Percentiles rank a stretch among this genome's conserved stretches.
These are phyloP conservation scores for Meandrina meandrites DNA, from an alignment of 92 coral and sea anemone species.

Conservation along the genomic window DNA sequence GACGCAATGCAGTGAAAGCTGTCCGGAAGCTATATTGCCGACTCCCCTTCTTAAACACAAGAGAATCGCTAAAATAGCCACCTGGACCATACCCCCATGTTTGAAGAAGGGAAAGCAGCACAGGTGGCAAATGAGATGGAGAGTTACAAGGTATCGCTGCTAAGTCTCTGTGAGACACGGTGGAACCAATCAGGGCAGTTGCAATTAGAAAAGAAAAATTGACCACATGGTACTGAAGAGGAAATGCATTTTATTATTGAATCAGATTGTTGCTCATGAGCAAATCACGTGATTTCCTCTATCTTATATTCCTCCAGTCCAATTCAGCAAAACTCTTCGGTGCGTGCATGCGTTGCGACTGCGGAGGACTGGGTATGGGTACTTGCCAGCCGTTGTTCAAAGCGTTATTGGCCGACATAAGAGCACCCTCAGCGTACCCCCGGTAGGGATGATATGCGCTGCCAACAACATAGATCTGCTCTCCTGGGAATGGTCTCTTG, in stretches of 20 bases:
- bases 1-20: too few species aligned
- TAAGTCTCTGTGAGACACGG: too few species aligned
- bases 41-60: too few species aligned
- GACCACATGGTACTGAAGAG: neutral
- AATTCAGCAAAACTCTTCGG: constrained; percentile 20
- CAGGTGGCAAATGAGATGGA: too few species aligned
- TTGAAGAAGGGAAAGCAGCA: too few species aligned
- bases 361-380: constrained; percentile 25
- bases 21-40: too few species aligned
- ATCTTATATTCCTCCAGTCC: constrained; percentile 43
- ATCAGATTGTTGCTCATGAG: neutral
- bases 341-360: neutral
- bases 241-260: neutral
- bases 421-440: constrained; percentile 49
- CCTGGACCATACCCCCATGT: too few species aligned
- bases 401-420: constrained; percentile 44
- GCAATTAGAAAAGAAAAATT: neutral
- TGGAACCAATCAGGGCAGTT: too few species aligned
- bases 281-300: neutral
- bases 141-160: too few species aligned
- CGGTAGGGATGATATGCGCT: constrained; percentile 48
- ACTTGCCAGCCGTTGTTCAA: constrained; percentile 42
- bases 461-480: constrained; percentile 31
- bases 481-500: constrained; percentile 28
- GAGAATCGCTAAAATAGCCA: too few species aligned